Base-by-base conservation (phyloP, 2,797 vertebrate species). In the Todus mexicanus region DNA sequence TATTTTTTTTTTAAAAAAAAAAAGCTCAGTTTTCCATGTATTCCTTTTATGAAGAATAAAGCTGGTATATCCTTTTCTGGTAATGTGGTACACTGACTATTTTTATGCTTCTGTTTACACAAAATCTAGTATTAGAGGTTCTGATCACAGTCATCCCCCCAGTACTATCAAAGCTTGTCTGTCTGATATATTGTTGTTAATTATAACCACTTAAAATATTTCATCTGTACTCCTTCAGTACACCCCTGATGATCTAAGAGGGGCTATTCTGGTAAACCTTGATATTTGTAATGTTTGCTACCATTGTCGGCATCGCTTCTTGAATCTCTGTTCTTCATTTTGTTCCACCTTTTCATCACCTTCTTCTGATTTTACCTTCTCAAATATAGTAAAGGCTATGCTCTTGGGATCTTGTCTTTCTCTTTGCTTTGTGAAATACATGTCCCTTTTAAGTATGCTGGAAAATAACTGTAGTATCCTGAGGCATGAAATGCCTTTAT, bases 241-340 rank as follows among this genome's bases (percentile, higher is more conserved):
- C 79, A 71, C 72, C 74, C 22, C 16, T 54, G 65, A 79, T 83
- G 29, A 64, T 3, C 27, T 59, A 23, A 48, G 31, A 57, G 68
- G 15, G 9, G 4, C 17, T 92, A 0, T 43, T 40, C 20, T 12
- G n/a, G 9, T 59, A 35, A 38, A 3, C 37, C 7, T 10, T 27
- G 26, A 33, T 63, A 47, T 8, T 59, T 88, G 22, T 13, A 63
- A 43, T 11, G 27, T 71, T 89, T 69, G 12, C 33, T 56, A 1
- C 11, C 1, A 0, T 37, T 33, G 14, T 25, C 80, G 11, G 68
- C 15, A n/a, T 59, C 0, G 0, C 19, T 78, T 48, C 37, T 75
- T 63, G 15, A 86, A 60, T 79, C 29, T 14, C 15, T 47, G 15
- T 84, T 94, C 27, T 73, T 92, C n/a, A 37, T 60, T 26, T 27